Percentiles rank a stretch among this genome's conserved stretches.
These are phyloP conservation scores for Regulus satrapa DNA, from an alignment of 2,113 vertebrate genomes.

Conservation along the genomic window DNA sequence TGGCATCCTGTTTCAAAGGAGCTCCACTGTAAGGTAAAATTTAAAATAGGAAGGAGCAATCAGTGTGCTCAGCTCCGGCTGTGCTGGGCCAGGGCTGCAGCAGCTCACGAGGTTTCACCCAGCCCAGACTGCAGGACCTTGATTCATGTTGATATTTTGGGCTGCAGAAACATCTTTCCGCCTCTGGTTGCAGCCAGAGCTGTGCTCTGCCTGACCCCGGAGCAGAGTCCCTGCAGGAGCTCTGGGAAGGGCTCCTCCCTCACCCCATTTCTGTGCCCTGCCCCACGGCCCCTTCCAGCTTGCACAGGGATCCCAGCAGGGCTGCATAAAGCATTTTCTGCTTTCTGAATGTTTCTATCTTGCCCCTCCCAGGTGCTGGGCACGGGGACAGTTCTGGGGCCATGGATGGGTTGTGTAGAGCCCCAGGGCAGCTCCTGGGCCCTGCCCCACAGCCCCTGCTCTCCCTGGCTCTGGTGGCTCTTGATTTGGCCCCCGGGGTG, in stretches of 20 bases:
- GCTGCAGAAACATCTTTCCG: not conserved
- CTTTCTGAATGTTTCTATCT: not conserved
- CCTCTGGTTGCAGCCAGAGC: not conserved
- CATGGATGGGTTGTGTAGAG: fast-evolving
- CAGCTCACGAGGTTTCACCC: not conserved
- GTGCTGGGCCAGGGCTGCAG: not conserved
- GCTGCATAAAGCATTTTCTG: not conserved
- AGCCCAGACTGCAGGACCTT: not conserved
- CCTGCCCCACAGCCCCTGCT: not conserved
- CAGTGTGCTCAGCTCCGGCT: fast-evolving
- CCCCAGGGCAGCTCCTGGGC: not conserved
- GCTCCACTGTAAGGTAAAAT: not conserved
- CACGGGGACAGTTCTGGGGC: not conserved
- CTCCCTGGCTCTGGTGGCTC: not conserved
- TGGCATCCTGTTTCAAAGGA: not conserved
- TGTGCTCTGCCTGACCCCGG: fast-evolving
- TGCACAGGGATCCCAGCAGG: fast-evolving
- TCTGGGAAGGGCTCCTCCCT: not conserved
- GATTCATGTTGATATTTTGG: fast-evolving
- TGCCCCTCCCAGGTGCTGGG: not conserved
- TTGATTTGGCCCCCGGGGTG: fast-evolving
- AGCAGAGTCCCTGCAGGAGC: not conserved
- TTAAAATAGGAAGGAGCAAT: not conserved
- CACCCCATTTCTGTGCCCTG: fast-evolving
- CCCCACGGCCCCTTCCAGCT: not conserved